A percentile compares a stretch with the other conserved stretches of the same genome.
phyloP scores from a whole-genome alignment of 2,797 vertebrate genomes.

The Anguilla obscura region DNA sequence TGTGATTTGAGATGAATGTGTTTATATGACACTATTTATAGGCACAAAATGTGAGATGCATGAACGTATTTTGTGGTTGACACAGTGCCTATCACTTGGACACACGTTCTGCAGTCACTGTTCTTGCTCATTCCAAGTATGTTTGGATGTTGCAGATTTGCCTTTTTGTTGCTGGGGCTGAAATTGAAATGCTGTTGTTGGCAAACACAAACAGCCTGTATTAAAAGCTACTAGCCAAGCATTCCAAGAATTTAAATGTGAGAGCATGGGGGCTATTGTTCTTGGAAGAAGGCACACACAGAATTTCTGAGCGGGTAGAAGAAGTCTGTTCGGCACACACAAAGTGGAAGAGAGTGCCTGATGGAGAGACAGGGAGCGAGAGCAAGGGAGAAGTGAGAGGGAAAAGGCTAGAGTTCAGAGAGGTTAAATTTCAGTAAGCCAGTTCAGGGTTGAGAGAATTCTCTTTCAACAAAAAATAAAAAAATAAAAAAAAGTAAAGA shows the following conservation, averaged over 20 bases:
- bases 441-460: slow-evolving; percentile 13
- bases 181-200: slow-evolving; percentile 28
- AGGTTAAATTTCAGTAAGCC: slow-evolving; percentile 6
- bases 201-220: slow-evolving; percentile 27
- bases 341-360: slow-evolving; percentile 31
- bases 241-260: slow-evolving; percentile 39
- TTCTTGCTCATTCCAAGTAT: slow-evolving; percentile 28
- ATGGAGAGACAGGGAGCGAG: slow-evolving; percentile 15
- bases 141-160: slow-evolving; percentile 24
- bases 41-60: background rate
- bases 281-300: slow-evolving; percentile 38
- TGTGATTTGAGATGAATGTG: background rate
- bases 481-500: background rate
- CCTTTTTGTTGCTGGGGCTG: slow-evolving; percentile 30
- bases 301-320: slow-evolving; percentile 30
- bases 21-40: background rate
- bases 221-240: slow-evolving; percentile 9
- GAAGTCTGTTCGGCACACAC: slow-evolving; percentile 22
- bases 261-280: slow-evolving; percentile 39
- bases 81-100: background rate
- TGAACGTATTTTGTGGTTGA: slow-evolving; percentile 7
- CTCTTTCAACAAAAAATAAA: background rate
- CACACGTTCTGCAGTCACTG: background rate
- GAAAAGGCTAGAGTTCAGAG: slow-evolving; percentile 17
- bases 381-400: slow-evolving; percentile 28